These are phyloP conservation scores for Pardosa pseudoannulata DNA, from an alignment of 2,888 invertebrate genomes.

Conservation along the genomic window DNA sequence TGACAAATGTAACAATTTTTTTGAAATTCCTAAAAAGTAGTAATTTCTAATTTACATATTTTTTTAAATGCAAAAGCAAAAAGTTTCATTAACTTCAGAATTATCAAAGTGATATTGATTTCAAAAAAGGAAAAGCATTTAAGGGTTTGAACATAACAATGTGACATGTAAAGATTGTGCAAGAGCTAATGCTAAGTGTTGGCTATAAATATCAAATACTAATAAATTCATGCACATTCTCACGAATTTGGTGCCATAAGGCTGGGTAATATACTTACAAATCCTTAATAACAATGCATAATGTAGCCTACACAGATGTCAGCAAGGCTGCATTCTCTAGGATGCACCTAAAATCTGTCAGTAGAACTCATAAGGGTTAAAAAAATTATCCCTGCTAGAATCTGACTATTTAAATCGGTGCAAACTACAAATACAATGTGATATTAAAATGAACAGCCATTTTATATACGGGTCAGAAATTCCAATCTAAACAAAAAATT, in stretches of 20 bases:
- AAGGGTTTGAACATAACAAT: background rate
- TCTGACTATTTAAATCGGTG: background rate
- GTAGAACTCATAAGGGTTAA: constrained; percentile 35
- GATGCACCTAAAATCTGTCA: constrained; percentile 63
- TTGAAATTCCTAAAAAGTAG: no score
- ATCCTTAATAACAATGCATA: constrained; percentile 21
- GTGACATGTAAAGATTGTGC: background rate
- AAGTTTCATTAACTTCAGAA: no score
- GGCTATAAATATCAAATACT: constrained; percentile 23
- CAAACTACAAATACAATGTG: background rate
- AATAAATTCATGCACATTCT: constrained; percentile 47
- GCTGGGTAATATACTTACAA: constrained; percentile 53
- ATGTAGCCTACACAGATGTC: constrained; percentile 3
- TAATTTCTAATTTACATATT: no score
- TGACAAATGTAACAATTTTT: no score
- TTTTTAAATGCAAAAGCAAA: no score
- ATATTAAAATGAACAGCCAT: no score
- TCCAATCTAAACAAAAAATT: no score
- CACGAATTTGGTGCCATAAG: constrained; percentile 6
- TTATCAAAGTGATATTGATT: no score
- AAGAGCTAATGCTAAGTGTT: constrained; percentile 30
- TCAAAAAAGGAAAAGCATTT: background rate
- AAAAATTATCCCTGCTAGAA: background rate
- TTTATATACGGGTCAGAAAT: no score
- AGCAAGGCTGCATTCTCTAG: constrained; percentile 23